phyloP scores from a whole-genome alignment of 2,888 invertebrate species.

The Stomorhina lunata region DNA sequence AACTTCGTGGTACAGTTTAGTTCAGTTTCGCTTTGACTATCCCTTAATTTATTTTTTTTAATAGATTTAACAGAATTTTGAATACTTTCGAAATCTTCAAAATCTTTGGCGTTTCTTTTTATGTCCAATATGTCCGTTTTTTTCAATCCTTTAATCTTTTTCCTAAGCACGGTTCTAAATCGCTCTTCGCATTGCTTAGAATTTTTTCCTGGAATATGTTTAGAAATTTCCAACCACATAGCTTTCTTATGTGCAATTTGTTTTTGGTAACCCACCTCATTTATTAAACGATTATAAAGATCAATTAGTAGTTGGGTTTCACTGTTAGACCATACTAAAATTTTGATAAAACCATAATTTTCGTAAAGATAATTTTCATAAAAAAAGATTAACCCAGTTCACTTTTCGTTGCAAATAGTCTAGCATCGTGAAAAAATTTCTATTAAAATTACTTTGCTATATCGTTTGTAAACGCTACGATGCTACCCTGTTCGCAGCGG shows the following conservation, averaged over 20 bases:
- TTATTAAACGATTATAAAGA: slow-evolving; percentile 5
- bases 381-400: too few species aligned
- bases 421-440: too few species aligned
- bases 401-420: too few species aligned
- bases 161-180: slow-evolving; percentile 18
- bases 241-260: slow-evolving; percentile 20
- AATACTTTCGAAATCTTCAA: not conserved
- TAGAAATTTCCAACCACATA: slow-evolving; percentile 38
- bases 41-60: not conserved
- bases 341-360: too few species aligned
- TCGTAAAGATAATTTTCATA: too few species aligned
- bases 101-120: not conserved
- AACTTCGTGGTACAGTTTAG: too few species aligned
- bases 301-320: too few species aligned
- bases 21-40: not conserved
- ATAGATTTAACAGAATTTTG: not conserved
- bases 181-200: slow-evolving; percentile 39
- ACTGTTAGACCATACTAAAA: not conserved
- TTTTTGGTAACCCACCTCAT: slow-evolving; percentile 4
- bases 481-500: too few species aligned
- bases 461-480: too few species aligned
- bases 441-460: too few species aligned
- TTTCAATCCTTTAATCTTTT: slow-evolving; percentile 10
- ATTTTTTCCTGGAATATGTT: not conserved
- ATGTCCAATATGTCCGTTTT: not conserved